A percentile compares a stretch with the other conserved stretches of the same genome.
phyloP scores from a whole-genome alignment of 2,797 vertebrate species.

The Syncerus caffer region DNA sequence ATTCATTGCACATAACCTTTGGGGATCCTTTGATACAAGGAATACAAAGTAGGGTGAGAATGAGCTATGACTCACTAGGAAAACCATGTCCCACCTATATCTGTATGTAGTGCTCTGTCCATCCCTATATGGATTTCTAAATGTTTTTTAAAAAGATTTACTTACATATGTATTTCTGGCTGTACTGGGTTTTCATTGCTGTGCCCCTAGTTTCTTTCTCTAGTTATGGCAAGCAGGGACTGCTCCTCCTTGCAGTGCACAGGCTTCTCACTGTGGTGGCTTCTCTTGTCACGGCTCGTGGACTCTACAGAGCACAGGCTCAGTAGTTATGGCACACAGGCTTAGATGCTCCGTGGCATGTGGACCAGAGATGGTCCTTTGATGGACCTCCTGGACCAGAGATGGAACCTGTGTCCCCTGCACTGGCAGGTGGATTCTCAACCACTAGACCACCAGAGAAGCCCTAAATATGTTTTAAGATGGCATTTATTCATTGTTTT shows the following conservation, averaged over 20 bases:
- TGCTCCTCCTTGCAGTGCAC: neutral
- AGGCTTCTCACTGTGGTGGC: neutral
- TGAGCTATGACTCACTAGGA: neutral
- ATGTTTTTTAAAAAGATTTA: neutral
- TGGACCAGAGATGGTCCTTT: neutral
- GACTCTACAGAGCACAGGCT: neutral
- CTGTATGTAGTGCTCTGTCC: neutral
- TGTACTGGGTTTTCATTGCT: neutral
- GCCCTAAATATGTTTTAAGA: neutral
- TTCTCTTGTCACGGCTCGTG: neutral
- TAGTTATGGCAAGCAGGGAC: neutral
- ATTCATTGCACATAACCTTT: neutral
- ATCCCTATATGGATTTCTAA: neutral
- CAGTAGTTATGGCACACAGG: fast-evolving
- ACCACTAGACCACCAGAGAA: neutral
- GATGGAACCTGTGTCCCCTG: neutral
- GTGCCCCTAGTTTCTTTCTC: neutral
- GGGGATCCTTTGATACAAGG: neutral
- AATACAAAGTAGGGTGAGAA: neutral
- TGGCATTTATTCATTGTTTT: neutral
- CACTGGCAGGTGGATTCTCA: neutral
- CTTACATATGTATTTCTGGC: neutral
- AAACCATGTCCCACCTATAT: neutral
- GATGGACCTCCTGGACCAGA: neutral
- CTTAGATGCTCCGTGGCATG: neutral